Conservation (phyloP, 1,140 invertebrate genomes). For the Drosophila pseudoananassae region DNA sequence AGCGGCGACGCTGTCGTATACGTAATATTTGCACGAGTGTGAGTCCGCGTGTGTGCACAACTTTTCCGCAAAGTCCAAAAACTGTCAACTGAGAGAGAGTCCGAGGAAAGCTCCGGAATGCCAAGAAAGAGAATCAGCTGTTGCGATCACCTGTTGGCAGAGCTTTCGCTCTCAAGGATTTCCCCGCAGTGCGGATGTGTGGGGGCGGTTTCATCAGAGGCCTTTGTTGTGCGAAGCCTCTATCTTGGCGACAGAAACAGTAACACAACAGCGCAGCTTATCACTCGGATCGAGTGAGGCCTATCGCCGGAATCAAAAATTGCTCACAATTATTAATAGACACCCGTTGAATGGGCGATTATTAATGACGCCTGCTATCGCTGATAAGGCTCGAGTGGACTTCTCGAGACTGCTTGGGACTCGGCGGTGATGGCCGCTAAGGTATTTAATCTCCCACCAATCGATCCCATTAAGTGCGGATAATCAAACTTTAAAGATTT, state of each 20-base stretch:
- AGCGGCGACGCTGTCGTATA: constrained; percentile 60
- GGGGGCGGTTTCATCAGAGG: neutral
- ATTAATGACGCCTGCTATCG: constrained; percentile 32
- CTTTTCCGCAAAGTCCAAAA: constrained; percentile 74
- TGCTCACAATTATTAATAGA: constrained; percentile 50
- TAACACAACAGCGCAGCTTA: constrained; percentile 37
- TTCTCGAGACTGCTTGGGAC: constrained; percentile 34
- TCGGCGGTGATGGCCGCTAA: neutral
- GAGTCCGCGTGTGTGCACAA: constrained; percentile 30
- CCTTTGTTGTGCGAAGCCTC: neutral
- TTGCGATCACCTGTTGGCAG: constrained; percentile 54
- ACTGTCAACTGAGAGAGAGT: constrained; percentile 33
- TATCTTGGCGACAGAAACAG: neutral
- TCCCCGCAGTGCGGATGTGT: neutral
- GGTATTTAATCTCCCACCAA: constrained; percentile 8
- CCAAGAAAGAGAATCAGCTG: constrained; percentile 42
- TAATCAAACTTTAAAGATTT: neutral
- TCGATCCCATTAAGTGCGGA: neutral
- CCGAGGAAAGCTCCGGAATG: constrained; percentile 15
- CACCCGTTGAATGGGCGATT: constrained; percentile 22
- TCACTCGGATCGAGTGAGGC: constrained; percentile 44
- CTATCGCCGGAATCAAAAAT: constrained; percentile 26
- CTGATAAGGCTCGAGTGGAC: constrained; percentile 23
- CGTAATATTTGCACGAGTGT: constrained; percentile 51
- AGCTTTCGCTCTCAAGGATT: constrained; percentile 44